These are phyloP conservation scores for Hemicrepidius hirtus DNA, from an alignment of 2,888 invertebrate species.

Conservation along the genomic window DNA sequence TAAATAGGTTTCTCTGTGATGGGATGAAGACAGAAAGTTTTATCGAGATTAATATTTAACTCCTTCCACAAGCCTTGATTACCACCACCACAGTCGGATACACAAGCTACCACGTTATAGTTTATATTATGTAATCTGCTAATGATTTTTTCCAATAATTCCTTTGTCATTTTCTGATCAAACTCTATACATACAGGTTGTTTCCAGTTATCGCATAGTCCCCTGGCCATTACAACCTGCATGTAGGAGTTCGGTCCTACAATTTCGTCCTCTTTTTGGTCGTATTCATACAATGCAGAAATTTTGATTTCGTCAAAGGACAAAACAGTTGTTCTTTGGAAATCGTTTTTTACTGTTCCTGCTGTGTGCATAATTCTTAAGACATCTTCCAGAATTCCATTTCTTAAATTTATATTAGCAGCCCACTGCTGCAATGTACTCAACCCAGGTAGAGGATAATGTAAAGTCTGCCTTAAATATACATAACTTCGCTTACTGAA, in stretches of 20 bases:
- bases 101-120: conserved; percentile 56
- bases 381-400: not conserved
- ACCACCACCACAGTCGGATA: conserved; percentile 54
- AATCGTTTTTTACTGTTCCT: too few species aligned
- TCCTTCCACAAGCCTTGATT: conserved; percentile 40
- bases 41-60: not conserved
- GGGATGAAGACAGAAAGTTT: conserved; percentile 12
- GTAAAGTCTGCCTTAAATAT: conserved; percentile 32
- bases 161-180: conserved; percentile 52
- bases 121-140: conserved; percentile 46
- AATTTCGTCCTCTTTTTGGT: conserved; percentile 36
- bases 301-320: conserved; percentile 52
- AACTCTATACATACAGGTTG: conserved; percentile 55
- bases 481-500: conserved; percentile 49
- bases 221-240: conserved; percentile 50
- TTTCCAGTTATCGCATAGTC: conserved; percentile 54
- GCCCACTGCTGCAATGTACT: not conserved
- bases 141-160: conserved; percentile 45
- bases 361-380: conserved; percentile 43
- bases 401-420: not conserved
- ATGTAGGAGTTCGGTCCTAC: conserved; percentile 32
- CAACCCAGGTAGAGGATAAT: conserved; percentile 41
- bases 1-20: conserved; percentile 46
- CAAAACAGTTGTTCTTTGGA: conserved; percentile 43
- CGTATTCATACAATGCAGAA: conserved; percentile 22